Base-by-base conservation (phyloP, 2,888 invertebrate species). In the Charanyca ferruginea region DNA sequence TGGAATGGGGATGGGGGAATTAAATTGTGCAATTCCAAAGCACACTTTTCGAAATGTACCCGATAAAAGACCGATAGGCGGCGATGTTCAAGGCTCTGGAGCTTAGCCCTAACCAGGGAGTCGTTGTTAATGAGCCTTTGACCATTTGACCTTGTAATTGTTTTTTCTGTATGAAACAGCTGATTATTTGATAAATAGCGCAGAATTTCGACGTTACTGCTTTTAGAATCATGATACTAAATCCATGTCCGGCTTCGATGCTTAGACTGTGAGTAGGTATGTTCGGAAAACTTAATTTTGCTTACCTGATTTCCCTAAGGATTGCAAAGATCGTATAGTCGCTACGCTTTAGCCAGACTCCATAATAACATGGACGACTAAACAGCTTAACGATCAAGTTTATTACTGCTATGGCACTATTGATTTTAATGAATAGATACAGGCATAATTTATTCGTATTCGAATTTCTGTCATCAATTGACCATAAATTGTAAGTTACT, bases 401-500 rank as follows among this genome's bases (percentile, higher is more conserved):
- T 45, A 53, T 44, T 22, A 9, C 13, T 55, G n/a, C n/a, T n/a
- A n/a, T n/a, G n/a, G 8, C n/a, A 45, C 44, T 58, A 44, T 54
- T 62, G 44, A 73, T 54, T 54, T 25, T 35, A 79, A 73, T 66
- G 16, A 57, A 58, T 28, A 28, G n/a, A 58, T 18, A 59, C n/a
- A 20, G 45, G 51, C 32, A 59, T 67, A 55, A 79, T 65, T 68
- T 53, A 73, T 42, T 57, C 25, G 0, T n/a, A 8, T 52, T 66
- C 32, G 45, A 65, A 61, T 60, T 61, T 64, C 58, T 59, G 72
- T 74, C 63, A 62, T 62, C 58, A 57, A 65, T 52, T 60, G 64
- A 44, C 35, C 25, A 74, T 82, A 77, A 68, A 77, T 74, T 67
- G 41, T 72, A 64, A 77, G 63, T 67, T 68, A 77, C 77, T 68